phyloP scores from a whole-genome alignment of 1,140 invertebrate species.

The Druon quercuslanigerum region DNA sequence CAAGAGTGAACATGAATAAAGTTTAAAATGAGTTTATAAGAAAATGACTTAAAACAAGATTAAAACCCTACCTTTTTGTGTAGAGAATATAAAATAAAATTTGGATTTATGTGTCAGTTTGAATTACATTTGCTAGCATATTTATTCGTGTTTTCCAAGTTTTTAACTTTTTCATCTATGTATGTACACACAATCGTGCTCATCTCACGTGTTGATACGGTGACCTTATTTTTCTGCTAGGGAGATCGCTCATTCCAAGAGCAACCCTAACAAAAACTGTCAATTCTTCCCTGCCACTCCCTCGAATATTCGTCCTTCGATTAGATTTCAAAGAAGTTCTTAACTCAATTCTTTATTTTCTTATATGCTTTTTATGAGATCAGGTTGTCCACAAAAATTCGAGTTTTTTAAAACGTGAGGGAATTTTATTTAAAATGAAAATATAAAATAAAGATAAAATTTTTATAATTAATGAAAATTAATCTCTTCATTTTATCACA shows the following conservation, averaged over 20 bases:
- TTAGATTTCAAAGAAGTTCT: background rate
- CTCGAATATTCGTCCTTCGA: conserved; percentile 1
- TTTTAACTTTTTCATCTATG: background rate
- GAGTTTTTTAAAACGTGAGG: no score
- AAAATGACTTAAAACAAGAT: no score
- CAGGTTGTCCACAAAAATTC: no score
- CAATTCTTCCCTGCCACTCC: conserved; percentile 14
- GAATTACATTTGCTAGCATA: background rate
- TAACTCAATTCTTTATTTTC: background rate
- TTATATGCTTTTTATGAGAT: background rate
- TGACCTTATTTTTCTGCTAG: conserved; percentile 16
- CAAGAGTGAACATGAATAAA: no score
- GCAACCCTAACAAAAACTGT: background rate
- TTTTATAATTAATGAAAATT: no score
- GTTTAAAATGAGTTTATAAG: no score
- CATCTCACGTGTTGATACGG: conserved; percentile 2
- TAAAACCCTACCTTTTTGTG: no score
- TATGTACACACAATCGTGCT: background rate
- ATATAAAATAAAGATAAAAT: no score
- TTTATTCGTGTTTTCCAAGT: background rate
- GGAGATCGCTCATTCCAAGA: background rate
- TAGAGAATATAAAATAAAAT: no score
- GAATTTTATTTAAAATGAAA: no score
- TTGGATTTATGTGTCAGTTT: no score
- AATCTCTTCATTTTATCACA: no score